A percentile compares a stretch with the other conserved stretches of the same genome.
Evolutionary conservation across 2,797 vertebrate genomes (phyloP).

Genomic region (Chiropotes sagulatus): DNA sequence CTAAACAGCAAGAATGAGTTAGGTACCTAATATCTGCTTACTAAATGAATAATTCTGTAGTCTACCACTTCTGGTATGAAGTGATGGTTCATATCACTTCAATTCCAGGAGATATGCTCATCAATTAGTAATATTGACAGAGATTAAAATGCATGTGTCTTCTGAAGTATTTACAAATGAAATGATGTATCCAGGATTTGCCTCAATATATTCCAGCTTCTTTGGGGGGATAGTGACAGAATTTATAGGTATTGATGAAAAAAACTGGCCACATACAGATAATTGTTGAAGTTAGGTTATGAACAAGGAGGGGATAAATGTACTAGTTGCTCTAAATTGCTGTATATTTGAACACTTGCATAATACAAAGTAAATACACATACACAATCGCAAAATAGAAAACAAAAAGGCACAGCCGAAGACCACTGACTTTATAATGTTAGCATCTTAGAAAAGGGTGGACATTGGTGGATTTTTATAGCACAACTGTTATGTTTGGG

Average conservation of each 20-base stretch:
- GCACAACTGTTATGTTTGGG: not conserved
- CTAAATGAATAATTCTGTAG: slow-evolving; percentile 27
- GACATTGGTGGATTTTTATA: not conserved
- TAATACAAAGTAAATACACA: not conserved
- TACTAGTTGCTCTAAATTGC: not conserved
- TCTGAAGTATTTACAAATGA: slow-evolving; percentile 23
- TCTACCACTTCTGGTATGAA: slow-evolving; percentile 9
- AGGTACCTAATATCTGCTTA: not conserved
- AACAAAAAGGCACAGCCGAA: not conserved
- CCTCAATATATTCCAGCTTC: not conserved
- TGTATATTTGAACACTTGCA: not conserved
- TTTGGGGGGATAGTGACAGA: not conserved
- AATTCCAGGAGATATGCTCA: not conserved
- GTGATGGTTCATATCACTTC: not conserved
- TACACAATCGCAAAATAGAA: not conserved
- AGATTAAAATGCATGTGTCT: not conserved
- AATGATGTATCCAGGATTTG: not conserved
- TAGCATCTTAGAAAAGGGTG: not conserved
- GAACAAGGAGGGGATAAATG: not conserved
- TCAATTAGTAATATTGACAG: slow-evolving; percentile 18
- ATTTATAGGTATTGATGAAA: not conserved
- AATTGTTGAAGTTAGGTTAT: slow-evolving; percentile 3
- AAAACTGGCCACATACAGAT: not conserved
- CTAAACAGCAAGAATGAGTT: not conserved
- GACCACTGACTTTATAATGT: not conserved